Conservation (phyloP, 2,113 vertebrate species). For the Arizona elegans region DNA sequence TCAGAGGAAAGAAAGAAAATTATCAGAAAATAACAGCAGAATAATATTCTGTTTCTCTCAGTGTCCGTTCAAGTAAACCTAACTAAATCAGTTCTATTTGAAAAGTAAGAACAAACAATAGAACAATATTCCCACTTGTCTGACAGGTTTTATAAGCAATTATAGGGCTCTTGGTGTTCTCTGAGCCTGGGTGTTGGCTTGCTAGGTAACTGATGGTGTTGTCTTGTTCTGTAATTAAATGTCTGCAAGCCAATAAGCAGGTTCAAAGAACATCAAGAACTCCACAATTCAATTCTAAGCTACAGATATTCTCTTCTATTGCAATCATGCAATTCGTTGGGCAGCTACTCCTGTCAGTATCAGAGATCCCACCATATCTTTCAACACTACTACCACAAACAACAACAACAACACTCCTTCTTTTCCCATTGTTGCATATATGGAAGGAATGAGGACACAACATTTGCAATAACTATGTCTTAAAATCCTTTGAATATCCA, state of each 20-base stretch:
- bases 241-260: not conserved
- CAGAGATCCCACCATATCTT: not conserved
- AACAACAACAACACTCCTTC: not conserved
- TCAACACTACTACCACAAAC: not conserved
- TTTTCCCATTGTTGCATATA: not conserved
- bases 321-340: not conserved
- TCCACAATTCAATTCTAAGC: not conserved
- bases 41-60: not conserved
- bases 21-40: not conserved
- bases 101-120: not conserved
- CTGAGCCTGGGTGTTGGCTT: not conserved
- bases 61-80: not conserved
- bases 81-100: not conserved
- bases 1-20: not conserved
- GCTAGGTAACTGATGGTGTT: not conserved
- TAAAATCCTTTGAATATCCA: not conserved
- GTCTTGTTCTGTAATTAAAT: not conserved
- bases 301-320: not conserved
- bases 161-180: not conserved
- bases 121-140: not conserved
- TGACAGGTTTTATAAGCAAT: not conserved
- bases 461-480: not conserved
- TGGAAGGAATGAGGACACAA: not conserved
- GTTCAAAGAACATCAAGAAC: not conserved
- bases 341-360: not conserved